Conservation (phyloP, 2,113 vertebrate genomes). For the Peucedramus taeniatus region DNA sequence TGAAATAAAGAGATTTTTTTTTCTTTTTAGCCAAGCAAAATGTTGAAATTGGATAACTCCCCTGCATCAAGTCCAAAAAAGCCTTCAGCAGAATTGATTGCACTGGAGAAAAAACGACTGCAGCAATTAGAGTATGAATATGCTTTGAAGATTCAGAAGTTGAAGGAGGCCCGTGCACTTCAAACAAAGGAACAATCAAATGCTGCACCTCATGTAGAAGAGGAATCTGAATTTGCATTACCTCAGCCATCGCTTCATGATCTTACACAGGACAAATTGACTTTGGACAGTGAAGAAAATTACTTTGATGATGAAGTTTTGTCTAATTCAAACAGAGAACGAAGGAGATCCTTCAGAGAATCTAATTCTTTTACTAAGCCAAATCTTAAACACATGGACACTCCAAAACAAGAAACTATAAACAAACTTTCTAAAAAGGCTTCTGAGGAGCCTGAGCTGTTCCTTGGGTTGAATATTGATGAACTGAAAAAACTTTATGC, state of each 20-base stretch:
- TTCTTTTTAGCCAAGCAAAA: slow-evolving; percentile 78
- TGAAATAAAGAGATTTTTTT: background rate
- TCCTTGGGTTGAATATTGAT: slow-evolving; percentile 85
- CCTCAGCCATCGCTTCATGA: slow-evolving; percentile 95
- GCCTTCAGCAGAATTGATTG: slow-evolving; percentile 89
- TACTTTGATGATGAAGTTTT: slow-evolving; percentile 81
- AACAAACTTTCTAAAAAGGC: slow-evolving; percentile 66
- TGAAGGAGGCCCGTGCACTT: slow-evolving; percentile 88
- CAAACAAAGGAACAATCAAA: slow-evolving; percentile 74
- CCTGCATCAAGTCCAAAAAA: slow-evolving; percentile 77
- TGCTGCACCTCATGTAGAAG: slow-evolving; percentile 50
- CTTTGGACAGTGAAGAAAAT: slow-evolving; percentile 84
- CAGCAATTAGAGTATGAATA: slow-evolving; percentile 95
- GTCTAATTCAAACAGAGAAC: slow-evolving; percentile 67
- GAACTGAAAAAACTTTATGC: slow-evolving; percentile 79
- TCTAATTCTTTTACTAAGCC: slow-evolving; percentile 91
- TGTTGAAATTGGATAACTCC: slow-evolving; percentile 76
- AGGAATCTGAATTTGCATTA: slow-evolving; percentile 75
- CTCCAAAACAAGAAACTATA: slow-evolving; percentile 72
- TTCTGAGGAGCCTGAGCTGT: slow-evolving; percentile 75
- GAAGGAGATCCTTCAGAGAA: slow-evolving; percentile 87
- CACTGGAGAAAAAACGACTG: slow-evolving; percentile 87
- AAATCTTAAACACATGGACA: slow-evolving; percentile 83
- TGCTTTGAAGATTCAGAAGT: slow-evolving; percentile 93
- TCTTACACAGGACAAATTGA: slow-evolving; percentile 94